These are phyloP conservation scores for Aramus guarauna DNA, from an alignment of 2,113 vertebrate genomes.

Conservation along the genomic window DNA sequence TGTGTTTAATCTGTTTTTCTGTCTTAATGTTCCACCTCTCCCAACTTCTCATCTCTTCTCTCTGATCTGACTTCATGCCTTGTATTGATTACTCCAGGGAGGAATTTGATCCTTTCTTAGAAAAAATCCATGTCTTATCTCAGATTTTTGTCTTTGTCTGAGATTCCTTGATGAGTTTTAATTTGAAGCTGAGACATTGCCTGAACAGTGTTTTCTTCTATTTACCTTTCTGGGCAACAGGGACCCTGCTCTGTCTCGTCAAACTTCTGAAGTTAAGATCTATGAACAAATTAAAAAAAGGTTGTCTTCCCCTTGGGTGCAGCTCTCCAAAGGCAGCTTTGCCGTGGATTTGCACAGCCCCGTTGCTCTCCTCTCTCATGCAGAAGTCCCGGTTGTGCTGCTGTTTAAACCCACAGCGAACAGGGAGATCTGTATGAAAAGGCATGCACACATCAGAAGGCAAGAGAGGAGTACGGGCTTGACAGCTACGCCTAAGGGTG, in stretches of 20 bases:
- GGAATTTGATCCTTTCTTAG: slow-evolving; percentile 19
- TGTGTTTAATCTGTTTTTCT: not conserved
- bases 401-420: not conserved
- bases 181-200: not conserved
- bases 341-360: not conserved
- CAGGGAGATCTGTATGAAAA: not conserved
- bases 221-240: not conserved
- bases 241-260: not conserved
- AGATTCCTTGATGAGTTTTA: slow-evolving; percentile 40
- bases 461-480: not conserved
- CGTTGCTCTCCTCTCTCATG: not conserved
- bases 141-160: slow-evolving; percentile 17
- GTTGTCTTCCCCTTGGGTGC: not conserved
- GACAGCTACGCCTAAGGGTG: slow-evolving; percentile 58
- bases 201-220: not conserved
- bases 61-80: slow-evolving; percentile 42
- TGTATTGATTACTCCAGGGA: slow-evolving; percentile 34
- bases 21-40: not conserved
- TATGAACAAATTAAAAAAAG: not conserved
- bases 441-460: not conserved
- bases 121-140: not conserved
- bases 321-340: not conserved
- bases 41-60: not conserved
- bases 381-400: not conserved
- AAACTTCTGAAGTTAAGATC: not conserved